These are phyloP conservation scores for Dasypolia templi DNA, from an alignment of 2,888 invertebrate genomes.

Conservation along the genomic window DNA sequence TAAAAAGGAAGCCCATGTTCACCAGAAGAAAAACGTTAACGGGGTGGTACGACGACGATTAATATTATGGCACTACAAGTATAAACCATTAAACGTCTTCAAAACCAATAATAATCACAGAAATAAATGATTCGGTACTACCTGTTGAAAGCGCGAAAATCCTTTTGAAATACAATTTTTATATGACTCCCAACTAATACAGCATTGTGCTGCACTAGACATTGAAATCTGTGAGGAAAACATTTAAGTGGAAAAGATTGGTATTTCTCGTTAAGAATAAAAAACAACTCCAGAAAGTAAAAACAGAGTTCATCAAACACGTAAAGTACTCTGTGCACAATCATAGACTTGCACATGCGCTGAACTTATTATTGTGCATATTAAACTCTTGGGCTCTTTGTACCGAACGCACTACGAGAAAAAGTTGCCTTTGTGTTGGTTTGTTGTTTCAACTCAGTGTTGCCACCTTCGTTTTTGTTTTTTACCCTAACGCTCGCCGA, in stretches of 20 bases:
- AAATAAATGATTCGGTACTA: slow-evolving; percentile 37
- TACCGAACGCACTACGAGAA: no score
- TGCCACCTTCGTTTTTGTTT: no score
- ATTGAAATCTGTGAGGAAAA: slow-evolving; percentile 42
- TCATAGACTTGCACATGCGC: no score
- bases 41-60: no score
- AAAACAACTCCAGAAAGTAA: neutral
- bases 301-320: neutral
- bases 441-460: no score
- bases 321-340: no score
- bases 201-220: slow-evolving; percentile 52
- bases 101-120: neutral
- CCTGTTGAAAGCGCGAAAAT: slow-evolving; percentile 77
- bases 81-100: neutral
- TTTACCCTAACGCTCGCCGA: no score
- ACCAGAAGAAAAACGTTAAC: neutral
- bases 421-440: no score
- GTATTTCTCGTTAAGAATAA: no score
- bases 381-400: no score
- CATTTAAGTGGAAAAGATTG: neutral
- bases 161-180: slow-evolving; percentile 73
- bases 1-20: neutral
- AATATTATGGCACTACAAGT: neutral
- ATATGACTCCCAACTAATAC: slow-evolving; percentile 71
- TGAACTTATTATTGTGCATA: no score